phyloP scores from a whole-genome alignment of 2,888 invertebrate genomes.

The Nemurella pictetii region DNA sequence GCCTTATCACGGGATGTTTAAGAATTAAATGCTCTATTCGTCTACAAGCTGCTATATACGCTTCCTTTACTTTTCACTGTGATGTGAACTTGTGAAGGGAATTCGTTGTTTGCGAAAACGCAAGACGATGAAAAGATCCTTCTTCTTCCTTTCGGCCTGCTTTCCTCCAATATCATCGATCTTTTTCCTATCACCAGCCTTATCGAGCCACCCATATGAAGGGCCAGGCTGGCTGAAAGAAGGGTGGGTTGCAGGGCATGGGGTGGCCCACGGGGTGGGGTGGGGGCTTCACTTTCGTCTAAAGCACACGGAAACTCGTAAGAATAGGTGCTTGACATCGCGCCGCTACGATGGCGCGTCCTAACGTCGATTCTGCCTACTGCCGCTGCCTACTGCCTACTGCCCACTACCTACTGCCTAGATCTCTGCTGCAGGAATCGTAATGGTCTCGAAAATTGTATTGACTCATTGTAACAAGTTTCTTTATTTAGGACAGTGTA shows the following conservation, averaged over 20 bases:
- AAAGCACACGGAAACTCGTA: slow-evolving; percentile 11
- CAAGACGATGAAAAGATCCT: not conserved
- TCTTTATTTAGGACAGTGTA: slow-evolving; percentile 21
- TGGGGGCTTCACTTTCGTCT: not conserved
- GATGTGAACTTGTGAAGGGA: not conserved
- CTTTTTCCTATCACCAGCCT: not conserved
- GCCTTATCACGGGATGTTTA: too few species aligned
- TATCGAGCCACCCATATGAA: not conserved
- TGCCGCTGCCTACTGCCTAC: not conserved
- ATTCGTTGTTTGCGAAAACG: not conserved
- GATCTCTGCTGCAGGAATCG: not conserved
- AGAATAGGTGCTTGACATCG: slow-evolving; percentile 17
- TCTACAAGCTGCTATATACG: not conserved
- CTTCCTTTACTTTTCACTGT: not conserved
- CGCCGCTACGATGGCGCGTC: not conserved
- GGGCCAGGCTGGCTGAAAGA: not conserved
- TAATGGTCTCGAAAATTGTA: slow-evolving; percentile 18
- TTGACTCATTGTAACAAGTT: slow-evolving; percentile 21
- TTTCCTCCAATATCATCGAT: slow-evolving; percentile 8
- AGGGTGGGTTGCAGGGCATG: not conserved
- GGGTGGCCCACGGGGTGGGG: not conserved
- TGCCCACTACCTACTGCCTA: too few species aligned
- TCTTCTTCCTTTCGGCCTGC: not conserved
- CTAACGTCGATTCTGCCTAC: too few species aligned
- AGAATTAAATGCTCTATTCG: too few species aligned